Evolutionary conservation across 2,113 vertebrate species (phyloP), one percentile per base, ranked within the genome.

Genomic region (Lepus americanus): DNA sequence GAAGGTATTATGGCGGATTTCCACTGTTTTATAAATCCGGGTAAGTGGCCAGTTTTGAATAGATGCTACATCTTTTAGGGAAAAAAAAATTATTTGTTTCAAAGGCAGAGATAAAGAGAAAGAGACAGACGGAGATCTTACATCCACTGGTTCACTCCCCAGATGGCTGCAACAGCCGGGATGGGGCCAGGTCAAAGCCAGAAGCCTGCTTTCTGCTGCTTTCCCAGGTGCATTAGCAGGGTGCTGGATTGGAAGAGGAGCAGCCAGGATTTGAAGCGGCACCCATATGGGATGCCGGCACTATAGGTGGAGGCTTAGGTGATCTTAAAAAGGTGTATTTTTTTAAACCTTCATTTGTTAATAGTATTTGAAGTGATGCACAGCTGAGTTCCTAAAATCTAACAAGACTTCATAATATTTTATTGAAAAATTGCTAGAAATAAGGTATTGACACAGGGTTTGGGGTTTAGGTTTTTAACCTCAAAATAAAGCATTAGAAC

Each of bases 21-120:
- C 90, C 98, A 99, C 97, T 97, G 96, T 88, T 99, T 99, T 96
- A 98, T 98, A 97, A 98, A 98, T 93, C 97, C 98, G 87, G 98
- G 98, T 98, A 94, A 97, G 97, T 80, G 78, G 78, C 74, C 67
- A 17, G 17, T 29, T 51, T 70, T 14, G 19, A 55, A 23, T 80
- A 55, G 25, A n/a, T 84, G 53, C n/a, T 79, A 22, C 16, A 77
- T 89, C n/a, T 81, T 59, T 59, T 59, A 59, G 19, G 19, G 17
- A 14, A 59, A 59, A 59, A 59, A 59, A 59, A 55, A 55, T 36
- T 44, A 44, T 44, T 39, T 39, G 5, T 39, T 44, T 44, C 44
- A 44, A 44, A 44, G 44, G 44, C 44, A 7, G 44, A 44, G 44
- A 44, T 44, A 44, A 44, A 44, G 44, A 44, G 44, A 44, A 44